Base-by-base conservation (phyloP, 2,888 invertebrate species). In the Cylloceria caligata region DNA sequence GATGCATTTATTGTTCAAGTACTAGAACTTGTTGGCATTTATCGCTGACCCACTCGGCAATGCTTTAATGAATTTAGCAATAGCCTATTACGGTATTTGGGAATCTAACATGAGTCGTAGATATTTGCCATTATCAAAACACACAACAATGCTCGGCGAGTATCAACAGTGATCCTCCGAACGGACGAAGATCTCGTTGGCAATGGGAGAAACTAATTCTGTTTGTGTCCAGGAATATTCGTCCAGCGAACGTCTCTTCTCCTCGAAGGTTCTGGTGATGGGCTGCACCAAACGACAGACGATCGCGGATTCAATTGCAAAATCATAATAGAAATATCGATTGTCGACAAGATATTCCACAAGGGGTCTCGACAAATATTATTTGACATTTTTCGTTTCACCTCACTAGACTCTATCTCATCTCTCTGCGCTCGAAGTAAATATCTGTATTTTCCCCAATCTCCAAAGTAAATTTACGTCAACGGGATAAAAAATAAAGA, bases 121-220 rank as follows among this genome's bases (percentile, higher is more conserved):
- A n/a, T n/a, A n/a, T n/a, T n/a, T n/a, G n/a, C n/a, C n/a, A n/a
- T n/a, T n/a, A n/a, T n/a, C n/a, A n/a, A n/a, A n/a, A n/a, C n/a
- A n/a, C n/a, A n/a, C n/a, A n/a, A n/a, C n/a, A n/a, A n/a, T n/a
- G n/a, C n/a, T n/a, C n/a, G 21, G 7, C 34, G 11, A 36, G 19
- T 2, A 9, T 3, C 1, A 34, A 62, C 16, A 16, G 27, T 24
- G 45, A 47, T 27, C 27, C 45, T 45, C 9, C 16, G 16, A n/a
- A 45, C 42, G 13, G 4, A 30, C 11, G 45, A 19, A n/a, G 72
- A 79, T 83, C 85, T 87, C 83, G 86, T 85, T 83, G 39, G 74
- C 88, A 88, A 89, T 88, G 86, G 87, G 86, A 88, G 85, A 87
- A 87, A 90, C 87, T 88, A 89, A 87, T 89, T 83, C 83, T 87